These are phyloP conservation scores for Nomada ruficornis DNA, from an alignment of 2,888 invertebrate species.

Conservation along the genomic window DNA sequence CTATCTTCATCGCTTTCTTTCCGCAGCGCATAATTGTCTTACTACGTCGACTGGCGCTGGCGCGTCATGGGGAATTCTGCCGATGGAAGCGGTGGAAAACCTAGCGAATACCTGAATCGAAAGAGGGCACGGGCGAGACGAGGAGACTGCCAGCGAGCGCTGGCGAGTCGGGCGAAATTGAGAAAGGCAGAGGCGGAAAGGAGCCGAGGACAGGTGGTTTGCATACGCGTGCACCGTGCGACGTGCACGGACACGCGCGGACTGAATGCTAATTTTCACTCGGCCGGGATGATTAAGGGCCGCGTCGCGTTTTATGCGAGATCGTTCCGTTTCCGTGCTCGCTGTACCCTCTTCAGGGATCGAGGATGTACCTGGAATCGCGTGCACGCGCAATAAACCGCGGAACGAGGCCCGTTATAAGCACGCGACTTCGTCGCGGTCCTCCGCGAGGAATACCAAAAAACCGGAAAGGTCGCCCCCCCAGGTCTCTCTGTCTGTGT, in stretches of 20 bases:
- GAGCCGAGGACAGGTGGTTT: constrained; percentile 77
- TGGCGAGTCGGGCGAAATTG: constrained; percentile 6
- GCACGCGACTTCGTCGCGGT: constrained; percentile 48
- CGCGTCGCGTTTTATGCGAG: constrained; percentile 45
- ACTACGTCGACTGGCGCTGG: no score
- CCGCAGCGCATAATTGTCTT: neutral
- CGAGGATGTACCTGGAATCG: constrained; percentile 29
- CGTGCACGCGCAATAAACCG: constrained; percentile 42
- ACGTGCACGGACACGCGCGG: constrained; percentile 71
- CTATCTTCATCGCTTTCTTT: constrained; percentile 10
- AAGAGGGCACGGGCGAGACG: no score
- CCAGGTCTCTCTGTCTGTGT: neutral
- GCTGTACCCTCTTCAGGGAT: constrained; percentile 5
- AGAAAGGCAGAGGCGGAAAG: constrained; percentile 64
- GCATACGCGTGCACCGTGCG: constrained; percentile 74
- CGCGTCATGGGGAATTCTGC: no score
- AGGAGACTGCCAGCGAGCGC: neutral
- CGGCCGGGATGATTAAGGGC: constrained; percentile 70
- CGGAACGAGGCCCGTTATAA: constrained; percentile 49
- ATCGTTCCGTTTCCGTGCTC: constrained; percentile 37
- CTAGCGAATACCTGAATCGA: no score
- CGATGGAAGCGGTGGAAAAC: no score
- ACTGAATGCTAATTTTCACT: constrained; percentile 80
- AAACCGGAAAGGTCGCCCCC: constrained; percentile 45
- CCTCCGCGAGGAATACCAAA: constrained; percentile 49